These are phyloP conservation scores for Gymnocephalus cernua DNA, from an alignment of 2,113 vertebrate species.

Conservation along the genomic window DNA sequence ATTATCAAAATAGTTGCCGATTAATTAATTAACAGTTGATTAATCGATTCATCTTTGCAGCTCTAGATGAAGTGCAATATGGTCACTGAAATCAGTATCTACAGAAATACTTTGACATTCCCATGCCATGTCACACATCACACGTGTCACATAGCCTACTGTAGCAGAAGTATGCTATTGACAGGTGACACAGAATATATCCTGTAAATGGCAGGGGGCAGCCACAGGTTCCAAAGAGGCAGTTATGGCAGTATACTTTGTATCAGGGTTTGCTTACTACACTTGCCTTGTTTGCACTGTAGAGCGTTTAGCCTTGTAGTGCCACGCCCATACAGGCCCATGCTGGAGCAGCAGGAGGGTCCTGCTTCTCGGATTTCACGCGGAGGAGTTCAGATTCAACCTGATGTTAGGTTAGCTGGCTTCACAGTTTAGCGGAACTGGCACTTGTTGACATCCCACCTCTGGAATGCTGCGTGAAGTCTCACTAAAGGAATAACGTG, in stretches of 20 bases:
- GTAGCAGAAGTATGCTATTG: too few relatives aligned
- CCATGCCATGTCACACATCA: background rate
- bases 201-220: background rate
- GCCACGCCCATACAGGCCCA: slow-evolving; percentile 77
- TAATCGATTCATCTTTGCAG: too few relatives aligned
- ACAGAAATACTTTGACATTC: too few relatives aligned
- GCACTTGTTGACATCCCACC: slow-evolving; percentile 59
- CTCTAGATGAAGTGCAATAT: background rate
- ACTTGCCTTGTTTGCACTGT: background rate
- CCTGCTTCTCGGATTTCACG: slow-evolving; percentile 67
- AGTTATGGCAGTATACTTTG: background rate
- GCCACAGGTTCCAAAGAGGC: background rate
- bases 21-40: too few relatives aligned
- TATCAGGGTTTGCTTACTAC: background rate
- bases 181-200: background rate
- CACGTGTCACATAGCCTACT: background rate
- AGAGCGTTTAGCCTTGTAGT: background rate
- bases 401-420: slow-evolving; percentile 27
- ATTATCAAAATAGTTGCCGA: too few relatives aligned
- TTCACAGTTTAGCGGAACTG: slow-evolving; percentile 41
- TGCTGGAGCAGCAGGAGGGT: slow-evolving; percentile 51
- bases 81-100: too few relatives aligned
- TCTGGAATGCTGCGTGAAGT: slow-evolving; percentile 65
- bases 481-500: slow-evolving; percentile 32
- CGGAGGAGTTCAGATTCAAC: slow-evolving; percentile 20